phyloP scores from a whole-genome alignment of 2,113 vertebrate species.

The Stictonetta naevosa region DNA sequence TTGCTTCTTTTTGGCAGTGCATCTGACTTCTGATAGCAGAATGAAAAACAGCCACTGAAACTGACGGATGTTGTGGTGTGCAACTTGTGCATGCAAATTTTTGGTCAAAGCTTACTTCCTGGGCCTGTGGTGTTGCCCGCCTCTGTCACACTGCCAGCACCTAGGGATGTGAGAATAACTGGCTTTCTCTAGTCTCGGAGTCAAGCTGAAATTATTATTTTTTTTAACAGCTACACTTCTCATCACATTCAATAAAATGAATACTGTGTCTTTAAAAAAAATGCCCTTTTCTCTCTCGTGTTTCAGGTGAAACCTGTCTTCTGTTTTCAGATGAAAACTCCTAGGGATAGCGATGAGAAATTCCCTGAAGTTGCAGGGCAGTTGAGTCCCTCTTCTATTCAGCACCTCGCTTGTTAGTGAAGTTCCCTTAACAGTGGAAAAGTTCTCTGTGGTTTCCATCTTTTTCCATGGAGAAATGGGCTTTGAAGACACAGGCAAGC shows the following conservation, averaged over 20 bases:
- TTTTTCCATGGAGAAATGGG: background rate
- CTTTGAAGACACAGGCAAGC: background rate
- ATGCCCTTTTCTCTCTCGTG: background rate
- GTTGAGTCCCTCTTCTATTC: background rate
- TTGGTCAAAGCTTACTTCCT: background rate
- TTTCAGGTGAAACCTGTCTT: background rate
- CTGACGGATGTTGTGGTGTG: rapidly evolving
- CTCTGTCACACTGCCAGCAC: background rate
- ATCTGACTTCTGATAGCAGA: background rate
- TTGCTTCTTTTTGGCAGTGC: background rate
- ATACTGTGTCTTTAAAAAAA: background rate
- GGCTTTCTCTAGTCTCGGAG: background rate
- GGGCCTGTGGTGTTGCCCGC: background rate
- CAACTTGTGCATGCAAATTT: background rate
- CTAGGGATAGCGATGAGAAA: background rate
- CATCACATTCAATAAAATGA: background rate
- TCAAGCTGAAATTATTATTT: background rate
- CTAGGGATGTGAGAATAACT: background rate
- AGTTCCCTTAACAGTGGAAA: background rate
- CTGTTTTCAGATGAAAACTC: background rate
- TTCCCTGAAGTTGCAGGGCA: background rate
- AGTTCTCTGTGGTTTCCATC: background rate
- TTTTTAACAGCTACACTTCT: background rate
- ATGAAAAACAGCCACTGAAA: background rate
- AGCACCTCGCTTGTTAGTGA: background rate